A percentile compares a stretch with the other conserved stretches of the same genome.
These are phyloP conservation scores for Copidosoma aretas DNA, from an alignment of 2,888 invertebrate genomes.

Conservation along the genomic window DNA sequence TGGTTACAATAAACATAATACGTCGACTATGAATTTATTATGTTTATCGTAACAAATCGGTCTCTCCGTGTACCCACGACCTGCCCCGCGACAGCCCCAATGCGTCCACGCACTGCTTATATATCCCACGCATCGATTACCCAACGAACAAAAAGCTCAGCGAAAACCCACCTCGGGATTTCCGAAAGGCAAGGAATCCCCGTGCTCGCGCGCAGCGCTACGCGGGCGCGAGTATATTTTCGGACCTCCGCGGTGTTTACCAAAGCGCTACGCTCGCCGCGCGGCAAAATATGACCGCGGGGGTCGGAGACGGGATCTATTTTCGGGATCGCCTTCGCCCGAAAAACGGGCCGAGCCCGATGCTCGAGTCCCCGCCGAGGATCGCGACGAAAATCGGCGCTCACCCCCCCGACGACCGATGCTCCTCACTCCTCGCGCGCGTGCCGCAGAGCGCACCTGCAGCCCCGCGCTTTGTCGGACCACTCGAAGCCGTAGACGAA, in stretches of 20 bases:
- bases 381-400: neutral
- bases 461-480: neutral
- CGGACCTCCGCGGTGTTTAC: slow-evolving; percentile 19
- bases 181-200: too few relatives aligned
- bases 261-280: slow-evolving; percentile 14
- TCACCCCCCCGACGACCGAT: too few relatives aligned
- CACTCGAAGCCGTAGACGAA: neutral
- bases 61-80: too few relatives aligned
- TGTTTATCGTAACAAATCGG: too few relatives aligned
- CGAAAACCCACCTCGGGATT: neutral
- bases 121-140: too few relatives aligned
- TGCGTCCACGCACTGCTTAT: too few relatives aligned
- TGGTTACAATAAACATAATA: too few relatives aligned
- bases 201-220: neutral
- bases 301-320: slow-evolving; percentile 8
- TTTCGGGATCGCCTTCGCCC: slow-evolving; percentile 28
- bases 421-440: too few relatives aligned
- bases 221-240: slow-evolving; percentile 1
- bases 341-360: too few relatives aligned
- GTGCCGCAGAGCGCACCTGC: neutral
- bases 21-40: too few relatives aligned
- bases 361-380: too few relatives aligned
- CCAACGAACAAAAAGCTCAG: neutral
- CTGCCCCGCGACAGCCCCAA: too few relatives aligned
- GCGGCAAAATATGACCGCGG: slow-evolving; percentile 23